Evolutionary conservation across 2,113 vertebrate species (phyloP), one percentile per base, ranked within the genome.

Genomic region (Ranitomeya imitator): DNA sequence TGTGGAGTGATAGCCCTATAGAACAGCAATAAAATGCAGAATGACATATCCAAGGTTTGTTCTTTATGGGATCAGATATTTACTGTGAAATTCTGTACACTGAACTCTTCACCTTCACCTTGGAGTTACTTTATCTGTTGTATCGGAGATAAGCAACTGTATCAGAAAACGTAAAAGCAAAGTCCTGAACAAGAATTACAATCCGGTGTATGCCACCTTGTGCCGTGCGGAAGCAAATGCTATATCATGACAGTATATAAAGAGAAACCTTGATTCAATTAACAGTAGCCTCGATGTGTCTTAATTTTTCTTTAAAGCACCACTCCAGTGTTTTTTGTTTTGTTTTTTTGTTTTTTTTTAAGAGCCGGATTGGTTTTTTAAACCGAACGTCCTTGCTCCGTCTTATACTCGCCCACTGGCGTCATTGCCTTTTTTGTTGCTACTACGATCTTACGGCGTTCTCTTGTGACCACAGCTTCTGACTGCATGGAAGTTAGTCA

Each of bases 101-200:
- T 61, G 57, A 78, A 63, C 37, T 61, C 15, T 52, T 77, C 59
- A 86, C 55, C 85, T 67, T 67, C 55, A 7, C 2, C 26, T 31
- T 31, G 26, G 67, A 79, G 74, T 23, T 18, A 69, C 23, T 63
- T 86, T 86, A 80, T 80, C 61, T 69, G 61, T 31, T 86, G 77
- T 37, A 57, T 61, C 60, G 69, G n/a, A 57, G 85, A 86, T 86
- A 86, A 79, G 85, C 76, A 1, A 10, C 15, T 51, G 21, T 8
- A 52, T 83, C 80, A 8, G 31, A 52, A 63, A 31, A 5, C 5
- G 57, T n/a, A 80, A n/a, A 80, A 26, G 15, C 19, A n/a, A 71
- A 26, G n/a, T 31, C 10, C 26, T 6, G 6, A 1, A 45, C 21
- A 26, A 31, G 52, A 80, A 26, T 16, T 80, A 13, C 57, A 80